Conservation (phyloP, 2,797 vertebrate species). For the Passerculus sandwichensis region DNA sequence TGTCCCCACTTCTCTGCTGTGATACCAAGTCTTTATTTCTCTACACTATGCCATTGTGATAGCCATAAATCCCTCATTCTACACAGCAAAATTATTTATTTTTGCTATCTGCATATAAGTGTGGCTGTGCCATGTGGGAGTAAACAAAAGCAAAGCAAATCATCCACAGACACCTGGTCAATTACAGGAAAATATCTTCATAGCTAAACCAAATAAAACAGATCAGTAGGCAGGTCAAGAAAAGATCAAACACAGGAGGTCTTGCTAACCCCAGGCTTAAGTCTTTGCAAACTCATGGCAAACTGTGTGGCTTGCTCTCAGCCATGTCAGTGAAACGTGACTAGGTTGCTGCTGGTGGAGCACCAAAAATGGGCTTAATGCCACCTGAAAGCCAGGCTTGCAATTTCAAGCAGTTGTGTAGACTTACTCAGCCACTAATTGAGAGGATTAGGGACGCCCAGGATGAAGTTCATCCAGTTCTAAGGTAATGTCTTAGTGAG, state of each 20-base stretch:
- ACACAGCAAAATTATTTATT: not conserved
- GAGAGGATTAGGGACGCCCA: not conserved
- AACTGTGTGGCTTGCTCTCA: not conserved
- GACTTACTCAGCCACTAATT: not conserved
- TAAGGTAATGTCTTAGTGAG: not conserved
- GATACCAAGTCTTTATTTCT: not conserved
- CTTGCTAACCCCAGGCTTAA: not conserved
- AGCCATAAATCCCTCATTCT: not conserved
- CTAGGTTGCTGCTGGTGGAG: accelerated
- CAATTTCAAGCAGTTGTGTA: not conserved
- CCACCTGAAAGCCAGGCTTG: accelerated
- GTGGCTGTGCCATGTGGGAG: not conserved
- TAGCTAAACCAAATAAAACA: not conserved
- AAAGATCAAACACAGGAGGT: not conserved
- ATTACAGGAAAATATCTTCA: not conserved
- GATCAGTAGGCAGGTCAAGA: not conserved
- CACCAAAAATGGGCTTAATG: not conserved
- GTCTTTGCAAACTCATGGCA: not conserved
- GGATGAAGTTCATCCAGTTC: not conserved
- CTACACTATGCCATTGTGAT: accelerated
- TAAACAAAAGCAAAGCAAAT: not conserved
- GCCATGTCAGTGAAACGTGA: too few relatives aligned
- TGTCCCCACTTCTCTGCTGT: not conserved
- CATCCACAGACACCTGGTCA: not conserved
- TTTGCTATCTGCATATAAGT: not conserved